These are phyloP conservation scores for Aphrocallistes beatrix DNA, from an alignment of 37 sponge, comb jelly and placozoan species.

Conservation along the genomic window DNA sequence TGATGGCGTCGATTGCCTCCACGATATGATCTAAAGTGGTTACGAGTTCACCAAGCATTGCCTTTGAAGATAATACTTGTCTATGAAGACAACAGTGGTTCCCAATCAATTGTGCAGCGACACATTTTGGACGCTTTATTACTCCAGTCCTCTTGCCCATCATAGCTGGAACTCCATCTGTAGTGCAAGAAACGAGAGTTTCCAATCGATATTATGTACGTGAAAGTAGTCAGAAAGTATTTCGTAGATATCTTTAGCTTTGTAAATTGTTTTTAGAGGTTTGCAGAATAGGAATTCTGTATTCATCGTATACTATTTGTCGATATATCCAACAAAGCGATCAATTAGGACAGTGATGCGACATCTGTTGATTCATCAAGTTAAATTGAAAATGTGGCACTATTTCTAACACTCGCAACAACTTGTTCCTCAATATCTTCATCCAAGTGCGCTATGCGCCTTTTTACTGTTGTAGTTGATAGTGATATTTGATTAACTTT, in stretches of 20 bases:
- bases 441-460: no score
- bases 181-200: no score
- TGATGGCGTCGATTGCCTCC: neutral
- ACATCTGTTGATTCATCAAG: no score
- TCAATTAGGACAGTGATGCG: no score
- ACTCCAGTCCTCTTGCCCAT: neutral
- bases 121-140: neutral
- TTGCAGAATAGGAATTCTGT: constrained; percentile 5
- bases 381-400: no score
- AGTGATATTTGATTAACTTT: no score
- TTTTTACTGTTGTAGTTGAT: no score
- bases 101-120: neutral
- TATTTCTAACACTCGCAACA: no score
- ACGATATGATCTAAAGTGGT: neutral
- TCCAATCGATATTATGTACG: neutral
- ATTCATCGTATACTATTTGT: neutral
- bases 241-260: neutral
- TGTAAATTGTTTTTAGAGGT: neutral
- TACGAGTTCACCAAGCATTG: neutral
- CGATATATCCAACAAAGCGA: neutral
- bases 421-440: no score
- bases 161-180: constrained; percentile 10
- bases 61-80: constrained; percentile 4
- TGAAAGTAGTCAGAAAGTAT: neutral
- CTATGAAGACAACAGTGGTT: constrained; percentile 2